A percentile compares a stretch with the other conserved stretches of the same genome.
These are phyloP conservation scores for Cephus pygmeus DNA, from an alignment of 2,888 invertebrate genomes.

Conservation along the genomic window DNA sequence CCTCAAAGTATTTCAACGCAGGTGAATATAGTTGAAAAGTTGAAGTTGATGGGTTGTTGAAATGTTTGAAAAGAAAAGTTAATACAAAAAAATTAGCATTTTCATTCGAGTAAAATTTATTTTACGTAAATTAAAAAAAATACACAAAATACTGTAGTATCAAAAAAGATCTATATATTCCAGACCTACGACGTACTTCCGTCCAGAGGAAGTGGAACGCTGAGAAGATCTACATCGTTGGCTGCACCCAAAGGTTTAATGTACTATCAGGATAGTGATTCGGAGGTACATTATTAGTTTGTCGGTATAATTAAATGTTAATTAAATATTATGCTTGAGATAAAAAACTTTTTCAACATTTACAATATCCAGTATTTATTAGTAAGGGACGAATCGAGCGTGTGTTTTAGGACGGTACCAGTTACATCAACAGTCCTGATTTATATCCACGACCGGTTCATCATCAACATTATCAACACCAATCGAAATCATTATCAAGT, in stretches of 20 bases:
- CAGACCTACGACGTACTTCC: constrained; percentile 70
- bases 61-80: too few relatives aligned
- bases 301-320: background rate
- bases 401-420: constrained; percentile 55
- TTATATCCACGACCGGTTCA: constrained; percentile 45
- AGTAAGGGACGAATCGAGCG: constrained; percentile 35
- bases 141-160: background rate
- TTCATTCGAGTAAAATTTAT: too few relatives aligned
- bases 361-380: background rate
- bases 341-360: background rate
- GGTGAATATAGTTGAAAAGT: constrained; percentile 65
- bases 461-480: constrained; percentile 38
- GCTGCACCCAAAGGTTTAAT: constrained; percentile 49
- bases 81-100: too few relatives aligned
- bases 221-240: constrained; percentile 41
- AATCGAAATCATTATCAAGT: constrained; percentile 27
- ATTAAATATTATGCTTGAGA: background rate
- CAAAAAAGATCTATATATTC: constrained; percentile 34
- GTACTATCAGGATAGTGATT: constrained; percentile 58
- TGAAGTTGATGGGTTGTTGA: background rate
- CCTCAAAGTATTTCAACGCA: constrained; percentile 90
- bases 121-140: too few relatives aligned
- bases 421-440: constrained; percentile 57
- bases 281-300: constrained; percentile 49
- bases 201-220: constrained; percentile 36